phyloP scores from a whole-genome alignment of 1,140 invertebrate species.

The Orchesella cincta region DNA sequence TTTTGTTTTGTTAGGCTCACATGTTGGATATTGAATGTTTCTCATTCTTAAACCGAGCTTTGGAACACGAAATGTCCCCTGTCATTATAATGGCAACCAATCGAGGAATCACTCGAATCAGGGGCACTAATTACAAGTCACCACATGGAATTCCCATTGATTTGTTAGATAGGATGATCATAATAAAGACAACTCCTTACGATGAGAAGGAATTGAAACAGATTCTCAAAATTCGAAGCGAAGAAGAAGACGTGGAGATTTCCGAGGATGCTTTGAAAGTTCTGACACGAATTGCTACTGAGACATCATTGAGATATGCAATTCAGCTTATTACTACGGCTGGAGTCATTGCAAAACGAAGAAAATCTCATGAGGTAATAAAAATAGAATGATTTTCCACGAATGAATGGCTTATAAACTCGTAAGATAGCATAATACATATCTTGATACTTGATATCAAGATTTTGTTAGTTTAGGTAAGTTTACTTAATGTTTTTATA shows the following conservation, averaged over 20 bases:
- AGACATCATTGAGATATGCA: conserved; percentile 93
- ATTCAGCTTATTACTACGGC: conserved; percentile 98
- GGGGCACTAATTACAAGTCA: conserved; percentile 74
- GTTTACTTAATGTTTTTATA: neutral
- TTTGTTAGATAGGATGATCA: conserved; percentile 92
- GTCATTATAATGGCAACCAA: conserved; percentile 99
- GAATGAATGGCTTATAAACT: neutral
- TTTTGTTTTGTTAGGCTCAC: conserved; percentile 69
- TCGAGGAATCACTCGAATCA: conserved; percentile 90
- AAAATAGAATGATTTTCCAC: too few species aligned
- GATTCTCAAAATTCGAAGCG: conserved; percentile 82
- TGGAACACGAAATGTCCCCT: conserved; percentile 96
- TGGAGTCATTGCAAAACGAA: conserved; percentile 78
- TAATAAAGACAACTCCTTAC: conserved; percentile 88
- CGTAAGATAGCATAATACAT: neutral
- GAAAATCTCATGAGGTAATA: conserved; percentile 80
- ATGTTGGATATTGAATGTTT: conserved; percentile 99
- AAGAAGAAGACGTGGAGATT: conserved; percentile 98
- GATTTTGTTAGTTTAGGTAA: neutral
- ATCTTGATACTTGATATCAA: conserved; percentile 13
- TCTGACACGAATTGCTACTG: conserved; percentile 86
- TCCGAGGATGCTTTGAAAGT: conserved; percentile 86
- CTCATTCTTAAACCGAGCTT: conserved; percentile 92
- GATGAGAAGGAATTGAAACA: conserved; percentile 84
- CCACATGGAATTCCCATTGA: conserved; percentile 97